Evolutionary conservation across 2,888 invertebrate genomes (phyloP), one percentile per base, ranked within the genome.

Genomic region (Orthonychiurus folsomi): DNA sequence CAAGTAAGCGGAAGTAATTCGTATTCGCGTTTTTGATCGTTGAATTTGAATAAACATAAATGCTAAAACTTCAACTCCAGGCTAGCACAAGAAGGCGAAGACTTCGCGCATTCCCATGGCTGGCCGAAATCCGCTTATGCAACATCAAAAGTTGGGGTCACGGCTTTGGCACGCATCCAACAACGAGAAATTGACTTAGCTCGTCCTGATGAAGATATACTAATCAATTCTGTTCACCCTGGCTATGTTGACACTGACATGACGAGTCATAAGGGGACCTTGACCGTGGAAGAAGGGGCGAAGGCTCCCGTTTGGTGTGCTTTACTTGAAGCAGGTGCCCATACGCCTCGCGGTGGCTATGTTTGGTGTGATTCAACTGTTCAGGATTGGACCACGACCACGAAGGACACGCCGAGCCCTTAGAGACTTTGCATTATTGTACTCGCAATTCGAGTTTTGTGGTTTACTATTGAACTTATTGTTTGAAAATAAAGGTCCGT

Each of bases 181-280:
- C 87, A 88, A 71, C 78, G 81, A 23, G n/a, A n/a, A n/a, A 37
- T 87, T 18, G 77, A 82, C 66, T 75, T 76, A 12, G 78, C 80
- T 69, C 66, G 74, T 2, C 74, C 77, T 18, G 73, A 79, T 0
- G 80, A 82, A 77, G 85, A 86, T 69, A 81, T 88, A 61, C 80
- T 81, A 66, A 82, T 87, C 15, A 89, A 88, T 77, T 78, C 84
- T 2, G 85, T 85, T 1, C 85, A 86, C 76, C 89, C 89, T 0
- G 89, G 89, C 0, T 87, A 84, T 75, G 88, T 89, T 0, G 82
- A 81, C 69, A 90, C 89, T n/a, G 88, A 89, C 73, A 86, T 90
- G 88, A 80, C 84, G 0, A 84, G 83, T 25, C 84, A 86, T 71
- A 83, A 82, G 72, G 89, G 85, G 0, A 74, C 76, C 0, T 76